Conservation (phyloP, 2,113 vertebrate genomes). For the Anolis carolinensis region DNA sequence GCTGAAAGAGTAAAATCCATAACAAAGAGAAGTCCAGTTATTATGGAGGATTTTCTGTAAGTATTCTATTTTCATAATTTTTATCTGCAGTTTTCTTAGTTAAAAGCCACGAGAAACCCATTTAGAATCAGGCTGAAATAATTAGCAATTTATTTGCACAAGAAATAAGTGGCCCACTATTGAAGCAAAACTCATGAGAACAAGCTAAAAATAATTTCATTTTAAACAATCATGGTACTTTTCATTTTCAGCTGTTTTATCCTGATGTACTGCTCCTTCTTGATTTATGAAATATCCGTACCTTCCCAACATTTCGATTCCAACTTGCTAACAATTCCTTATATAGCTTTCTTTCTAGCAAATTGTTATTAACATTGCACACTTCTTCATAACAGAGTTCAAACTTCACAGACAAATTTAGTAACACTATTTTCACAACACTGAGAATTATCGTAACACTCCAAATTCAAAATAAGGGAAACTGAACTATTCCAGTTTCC, state of each 20-base stretch:
- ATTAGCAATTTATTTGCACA: slow-evolving; percentile 3
- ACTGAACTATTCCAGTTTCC: neutral
- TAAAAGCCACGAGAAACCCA: neutral
- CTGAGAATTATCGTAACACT: neutral
- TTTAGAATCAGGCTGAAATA: neutral
- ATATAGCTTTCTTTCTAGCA: neutral
- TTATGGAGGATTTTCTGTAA: neutral
- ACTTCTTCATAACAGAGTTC: neutral
- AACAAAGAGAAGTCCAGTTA: neutral
- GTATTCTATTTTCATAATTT: neutral
- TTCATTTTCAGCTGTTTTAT: neutral
- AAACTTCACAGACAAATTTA: neutral
- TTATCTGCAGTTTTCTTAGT: neutral
- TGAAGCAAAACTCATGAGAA: neutral
- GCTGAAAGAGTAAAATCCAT: neutral
- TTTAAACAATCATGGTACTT: neutral
- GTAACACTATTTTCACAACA: neutral
- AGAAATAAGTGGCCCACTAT: neutral
- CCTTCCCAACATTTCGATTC: neutral
- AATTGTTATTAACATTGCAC: neutral
- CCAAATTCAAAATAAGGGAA: neutral
- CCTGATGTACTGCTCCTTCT: neutral
- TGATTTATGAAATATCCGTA: neutral
- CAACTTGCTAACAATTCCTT: neutral
- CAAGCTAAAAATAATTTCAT: neutral